Conservation (phyloP, 2,113 vertebrate species). For the Emydocephalus ijimae region DNA sequence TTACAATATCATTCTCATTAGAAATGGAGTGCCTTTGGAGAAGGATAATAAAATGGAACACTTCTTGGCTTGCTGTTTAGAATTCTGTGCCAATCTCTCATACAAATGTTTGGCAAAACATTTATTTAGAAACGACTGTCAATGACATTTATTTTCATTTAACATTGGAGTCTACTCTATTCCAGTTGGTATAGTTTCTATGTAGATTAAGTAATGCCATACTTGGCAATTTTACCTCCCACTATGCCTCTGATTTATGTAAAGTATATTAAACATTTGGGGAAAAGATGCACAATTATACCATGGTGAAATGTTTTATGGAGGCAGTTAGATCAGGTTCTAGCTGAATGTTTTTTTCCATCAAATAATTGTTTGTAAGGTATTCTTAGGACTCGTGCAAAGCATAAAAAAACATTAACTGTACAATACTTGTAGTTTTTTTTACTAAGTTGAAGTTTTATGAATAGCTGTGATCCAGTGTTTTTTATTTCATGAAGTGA, state of each 20-base stretch:
- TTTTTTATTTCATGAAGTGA: background rate
- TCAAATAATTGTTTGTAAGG: background rate
- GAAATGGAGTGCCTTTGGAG: background rate
- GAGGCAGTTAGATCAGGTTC: background rate
- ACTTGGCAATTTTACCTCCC: background rate
- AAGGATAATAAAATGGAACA: background rate
- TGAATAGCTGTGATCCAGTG: background rate
- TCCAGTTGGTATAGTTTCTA: background rate
- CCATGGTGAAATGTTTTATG: background rate
- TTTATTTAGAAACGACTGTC: background rate
- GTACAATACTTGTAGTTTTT: background rate
- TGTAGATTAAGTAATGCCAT: background rate
- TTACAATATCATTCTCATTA: background rate
- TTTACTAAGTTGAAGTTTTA: background rate
- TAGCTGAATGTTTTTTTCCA: background rate
- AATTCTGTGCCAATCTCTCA: background rate
- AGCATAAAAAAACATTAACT: background rate
- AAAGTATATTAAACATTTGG: background rate
- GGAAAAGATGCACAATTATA: background rate
- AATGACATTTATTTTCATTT: background rate
- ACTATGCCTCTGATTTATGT: background rate
- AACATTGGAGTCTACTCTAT: background rate
- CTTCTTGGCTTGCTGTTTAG: background rate
- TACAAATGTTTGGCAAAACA: background rate
- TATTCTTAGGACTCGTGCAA: background rate